phyloP scores from a whole-genome alignment of 2,888 invertebrate species.

The Tanaodytes sp. region DNA sequence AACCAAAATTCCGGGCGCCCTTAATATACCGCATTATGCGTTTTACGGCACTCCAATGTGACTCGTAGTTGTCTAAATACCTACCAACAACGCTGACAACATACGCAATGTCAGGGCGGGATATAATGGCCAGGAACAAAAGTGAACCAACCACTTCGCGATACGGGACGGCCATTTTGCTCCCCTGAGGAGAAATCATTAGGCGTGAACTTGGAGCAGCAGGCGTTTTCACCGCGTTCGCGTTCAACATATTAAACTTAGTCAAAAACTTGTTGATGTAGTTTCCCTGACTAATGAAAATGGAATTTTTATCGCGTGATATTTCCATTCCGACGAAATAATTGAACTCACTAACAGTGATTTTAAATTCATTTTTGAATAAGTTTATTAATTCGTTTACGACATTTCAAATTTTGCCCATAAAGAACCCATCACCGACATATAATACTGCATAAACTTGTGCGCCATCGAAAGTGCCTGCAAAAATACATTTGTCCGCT shows the following conservation, averaged over 20 bases:
- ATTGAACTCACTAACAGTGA: too few relatives aligned
- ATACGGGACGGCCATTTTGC: constrained; percentile 7
- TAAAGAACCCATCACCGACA: too few relatives aligned
- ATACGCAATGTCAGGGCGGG: constrained; percentile 27
- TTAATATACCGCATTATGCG: constrained; percentile 37
- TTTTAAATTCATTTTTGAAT: too few relatives aligned
- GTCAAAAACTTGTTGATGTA: constrained; percentile 33
- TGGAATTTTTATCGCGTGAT: too few relatives aligned
- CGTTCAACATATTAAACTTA: constrained; percentile 48
- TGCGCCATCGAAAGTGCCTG: too few relatives aligned
- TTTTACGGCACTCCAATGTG: constrained; percentile 39
- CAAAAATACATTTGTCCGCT: too few relatives aligned
- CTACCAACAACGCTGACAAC: constrained; percentile 34
- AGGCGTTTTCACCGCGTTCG: constrained; percentile 27
- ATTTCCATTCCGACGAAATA: too few relatives aligned
- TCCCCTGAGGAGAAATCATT: background rate
- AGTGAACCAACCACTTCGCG: constrained; percentile 33
- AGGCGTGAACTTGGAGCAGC: constrained; percentile 17
- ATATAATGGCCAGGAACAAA: constrained; percentile 21
- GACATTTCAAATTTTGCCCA: too few relatives aligned
- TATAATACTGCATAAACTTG: too few relatives aligned
- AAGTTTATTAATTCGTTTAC: too few relatives aligned
- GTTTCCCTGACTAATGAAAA: constrained; percentile 28
- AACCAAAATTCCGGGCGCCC: constrained; percentile 32
- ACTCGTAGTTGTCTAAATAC: constrained; percentile 31